These are phyloP conservation scores for Lanius collurio DNA, from an alignment of 2,113 vertebrate genomes.

Conservation along the genomic window DNA sequence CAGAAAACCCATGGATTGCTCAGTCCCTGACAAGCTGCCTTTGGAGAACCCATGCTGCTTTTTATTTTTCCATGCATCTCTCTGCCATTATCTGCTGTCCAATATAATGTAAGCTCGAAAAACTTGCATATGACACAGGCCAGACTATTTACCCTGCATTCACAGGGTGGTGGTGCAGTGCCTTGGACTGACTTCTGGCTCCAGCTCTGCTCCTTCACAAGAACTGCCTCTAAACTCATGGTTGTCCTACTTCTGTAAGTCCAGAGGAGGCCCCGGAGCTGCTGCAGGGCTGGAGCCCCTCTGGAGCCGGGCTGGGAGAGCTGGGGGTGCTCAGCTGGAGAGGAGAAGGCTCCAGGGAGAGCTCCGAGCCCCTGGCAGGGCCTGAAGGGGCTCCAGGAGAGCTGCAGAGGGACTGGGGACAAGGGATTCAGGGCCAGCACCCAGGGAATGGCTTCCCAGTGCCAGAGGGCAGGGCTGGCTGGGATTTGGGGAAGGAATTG, in stretches of 20 bases:
- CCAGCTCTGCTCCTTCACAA: neutral
- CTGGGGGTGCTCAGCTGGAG: neutral
- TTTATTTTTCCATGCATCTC: neutral
- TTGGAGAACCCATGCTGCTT: neutral
- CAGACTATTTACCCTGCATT: neutral
- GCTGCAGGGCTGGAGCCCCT: neutral
- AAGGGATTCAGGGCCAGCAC: fast-evolving
- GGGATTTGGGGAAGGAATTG: neutral
- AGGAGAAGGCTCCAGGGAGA: neutral
- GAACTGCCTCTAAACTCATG: neutral
- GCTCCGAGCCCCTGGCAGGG: neutral
- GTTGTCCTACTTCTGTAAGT: neutral
- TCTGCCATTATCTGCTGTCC: neutral
- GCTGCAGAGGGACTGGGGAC: neutral
- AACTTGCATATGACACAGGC: fast-evolving
- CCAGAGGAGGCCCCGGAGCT: neutral
- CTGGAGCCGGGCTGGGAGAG: neutral
- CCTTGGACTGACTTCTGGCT: neutral
- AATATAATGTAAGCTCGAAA: neutral
- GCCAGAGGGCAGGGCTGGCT: neutral
- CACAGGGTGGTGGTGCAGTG: neutral
- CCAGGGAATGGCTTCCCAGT: neutral
- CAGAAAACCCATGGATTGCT: neutral
- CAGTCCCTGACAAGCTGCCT: neutral
- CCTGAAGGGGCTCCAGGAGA: neutral